phyloP scores from a whole-genome alignment of 92 coral and sea anemone genomes.

The Palythoa grandis region DNA sequence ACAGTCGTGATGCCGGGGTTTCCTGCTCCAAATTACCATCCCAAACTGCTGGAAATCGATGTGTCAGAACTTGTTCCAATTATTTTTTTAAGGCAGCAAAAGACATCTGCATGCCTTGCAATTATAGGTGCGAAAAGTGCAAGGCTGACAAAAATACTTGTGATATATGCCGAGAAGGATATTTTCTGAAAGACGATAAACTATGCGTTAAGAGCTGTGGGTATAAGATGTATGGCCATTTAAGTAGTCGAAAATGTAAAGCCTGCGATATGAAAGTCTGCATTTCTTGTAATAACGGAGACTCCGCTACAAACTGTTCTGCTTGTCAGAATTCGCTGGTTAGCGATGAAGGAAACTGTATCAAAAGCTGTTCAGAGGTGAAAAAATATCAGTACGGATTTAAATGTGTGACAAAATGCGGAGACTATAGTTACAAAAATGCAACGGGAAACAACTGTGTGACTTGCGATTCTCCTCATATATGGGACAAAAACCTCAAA shows the following conservation, averaged over 20 bases:
- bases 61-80: constrained; percentile 27
- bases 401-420: constrained; percentile 66
- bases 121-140: constrained; percentile 61
- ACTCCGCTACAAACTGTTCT: constrained; percentile 60
- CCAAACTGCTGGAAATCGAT: constrained; percentile 53
- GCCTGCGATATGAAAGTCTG: constrained; percentile 67
- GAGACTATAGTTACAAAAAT: constrained; percentile 50
- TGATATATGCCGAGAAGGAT: constrained; percentile 59
- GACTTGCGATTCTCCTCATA: constrained; percentile 29
- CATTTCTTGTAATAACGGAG: constrained; percentile 64
- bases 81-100: constrained; percentile 58
- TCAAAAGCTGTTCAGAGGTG: constrained; percentile 53
- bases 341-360: constrained; percentile 72
- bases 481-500: neutral
- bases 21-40: constrained; percentile 60
- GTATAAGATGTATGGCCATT: constrained; percentile 59
- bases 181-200: constrained; percentile 48
- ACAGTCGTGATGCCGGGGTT: constrained; percentile 75
- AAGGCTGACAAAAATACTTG: constrained; percentile 57
- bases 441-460: constrained; percentile 59
- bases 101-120: constrained; percentile 68
- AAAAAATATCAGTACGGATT: constrained; percentile 45
- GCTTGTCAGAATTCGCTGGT: constrained; percentile 66
- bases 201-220: constrained; percentile 73
- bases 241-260: constrained; percentile 53